Evolutionary conservation across 1,140 invertebrate species (phyloP), one percentile per base, ranked within the genome.

Genomic region (Magallana ariakensis): DNA sequence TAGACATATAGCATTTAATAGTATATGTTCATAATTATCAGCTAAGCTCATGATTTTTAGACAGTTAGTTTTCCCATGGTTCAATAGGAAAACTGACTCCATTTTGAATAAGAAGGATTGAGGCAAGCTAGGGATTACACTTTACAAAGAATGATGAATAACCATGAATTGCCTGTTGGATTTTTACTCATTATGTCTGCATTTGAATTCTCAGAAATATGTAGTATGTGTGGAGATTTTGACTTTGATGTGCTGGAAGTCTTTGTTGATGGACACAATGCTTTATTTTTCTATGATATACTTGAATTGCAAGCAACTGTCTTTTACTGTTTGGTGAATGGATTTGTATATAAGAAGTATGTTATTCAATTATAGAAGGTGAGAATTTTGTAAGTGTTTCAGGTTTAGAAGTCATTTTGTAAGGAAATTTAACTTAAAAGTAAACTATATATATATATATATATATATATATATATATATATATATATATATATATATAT

Each of bases 141-240:
- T 80, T 54, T 33, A 80, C 19, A 80, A 53, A 19, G 10, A 80
- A 46, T 53, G 13, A 46, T 80, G 19, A 9, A 80, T 46, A 16
- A 46, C 15, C 19, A 80, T 80, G 80, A 80, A 6, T 80, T 80
- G 80, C 80, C 80, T 80, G 80, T 80, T 80, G 80, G 22, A n/a
- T 80, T 80, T 33, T 15, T 80, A 80, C 13, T 80, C n/a, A 15
- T 80, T 15, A 80, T 46, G 80, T 80, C 80, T 15, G 80, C 80
- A 80, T 80, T 15, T 80, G 80, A 80, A 3, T 80, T 53, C 53
- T 80, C 80, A 10, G 9, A 80, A 15, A 54, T 80, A 80, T 80
- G 80, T 80, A 80, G 19, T 54, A 80, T 80, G 80, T 80, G 80
- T 80, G 19, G 22, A 80, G 80, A 80, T n/a, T 80, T 10, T 46